A percentile compares a stretch with the other conserved stretches of the same genome.
These are phyloP conservation scores for Crypturellus undulatus DNA, from an alignment of 2,113 vertebrate species.

Conservation along the genomic window DNA sequence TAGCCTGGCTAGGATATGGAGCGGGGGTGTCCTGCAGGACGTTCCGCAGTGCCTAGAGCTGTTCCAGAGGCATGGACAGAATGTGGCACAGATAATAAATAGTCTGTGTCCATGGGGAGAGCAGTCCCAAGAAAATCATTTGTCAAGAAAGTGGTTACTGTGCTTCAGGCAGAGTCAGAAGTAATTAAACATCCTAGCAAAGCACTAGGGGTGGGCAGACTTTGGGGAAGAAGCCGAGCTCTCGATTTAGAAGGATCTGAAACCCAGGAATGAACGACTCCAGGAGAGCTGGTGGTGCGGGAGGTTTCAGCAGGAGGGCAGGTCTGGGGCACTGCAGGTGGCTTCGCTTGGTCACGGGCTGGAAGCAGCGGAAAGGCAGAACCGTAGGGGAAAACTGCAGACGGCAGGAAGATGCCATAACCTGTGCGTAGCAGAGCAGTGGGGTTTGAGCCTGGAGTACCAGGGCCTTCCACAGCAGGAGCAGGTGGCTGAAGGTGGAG, in stretches of 20 bases:
- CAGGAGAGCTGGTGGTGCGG: background rate
- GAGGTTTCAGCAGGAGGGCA: background rate
- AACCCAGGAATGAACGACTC: background rate
- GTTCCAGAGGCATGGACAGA: background rate
- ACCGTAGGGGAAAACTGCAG: background rate
- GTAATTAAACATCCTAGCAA: constrained; percentile 1
- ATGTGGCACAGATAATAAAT: background rate
- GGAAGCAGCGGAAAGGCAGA: background rate
- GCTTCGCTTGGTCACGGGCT: background rate
- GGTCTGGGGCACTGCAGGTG: background rate
- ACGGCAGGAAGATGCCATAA: background rate
- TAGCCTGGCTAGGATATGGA: background rate
- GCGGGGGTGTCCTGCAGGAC: background rate
- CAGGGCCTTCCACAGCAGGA: background rate
- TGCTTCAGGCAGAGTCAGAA: constrained; percentile 12
- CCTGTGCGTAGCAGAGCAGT: background rate
- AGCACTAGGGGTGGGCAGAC: background rate
- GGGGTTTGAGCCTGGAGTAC: background rate
- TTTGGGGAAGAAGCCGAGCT: background rate
- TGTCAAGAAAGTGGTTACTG: background rate
- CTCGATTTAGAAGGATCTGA: background rate
- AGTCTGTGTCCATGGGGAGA: background rate
- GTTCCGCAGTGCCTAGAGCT: background rate
- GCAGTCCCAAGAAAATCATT: background rate
- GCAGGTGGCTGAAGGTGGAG: background rate